Evolutionary conservation across 2,113 vertebrate genomes (phyloP), one percentile per base, ranked within the genome.

Genomic region (Cyprinodon brontotheroides): DNA sequence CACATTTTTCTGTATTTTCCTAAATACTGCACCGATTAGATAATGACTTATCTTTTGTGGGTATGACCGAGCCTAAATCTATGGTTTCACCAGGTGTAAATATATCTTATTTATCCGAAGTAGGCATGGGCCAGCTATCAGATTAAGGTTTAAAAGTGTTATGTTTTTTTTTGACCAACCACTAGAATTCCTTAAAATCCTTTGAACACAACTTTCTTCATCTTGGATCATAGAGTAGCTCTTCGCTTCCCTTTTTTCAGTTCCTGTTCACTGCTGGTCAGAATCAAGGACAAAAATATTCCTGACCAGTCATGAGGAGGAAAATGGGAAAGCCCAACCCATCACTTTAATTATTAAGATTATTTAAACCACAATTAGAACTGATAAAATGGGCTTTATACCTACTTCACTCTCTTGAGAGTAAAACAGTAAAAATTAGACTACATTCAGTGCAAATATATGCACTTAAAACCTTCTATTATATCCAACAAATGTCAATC

Each of bases 1-100:
- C 38, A 62, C 53, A 63, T 72, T 50, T 45, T 62, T 40, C 48
- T 64, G 1, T 57, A 3, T 59, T 66, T 71, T 74, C n/a, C 29
- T 62, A 77, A 86, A 74, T 70, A 74, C 77, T 70, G 64, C 38
- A 53, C 43, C 75, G 59, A 82, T 53, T 77, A 11, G 53, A 37
- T 29, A 10, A 48, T 15, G 59, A 43, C 41, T 74, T 47, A 22
- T 50, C 11, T 60, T 59, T 59, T 5, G 40, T 15, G 37, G 39
- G 0, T 68, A 40, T 12, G 5, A 38, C 37, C 68, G 29, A 36
- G 45, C 5, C 66, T 20, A 65, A 37, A 43, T 4, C 3, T 7
- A 36, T 29, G 5, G 61, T 6, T 61, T 61, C 43, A 70, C 11
- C 12, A 63, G 37, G 65, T 57, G 60, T 53, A 15, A 59, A 57